Base-by-base conservation (phyloP, 2,113 vertebrate species). In the Chlorodrepanis virens region DNA sequence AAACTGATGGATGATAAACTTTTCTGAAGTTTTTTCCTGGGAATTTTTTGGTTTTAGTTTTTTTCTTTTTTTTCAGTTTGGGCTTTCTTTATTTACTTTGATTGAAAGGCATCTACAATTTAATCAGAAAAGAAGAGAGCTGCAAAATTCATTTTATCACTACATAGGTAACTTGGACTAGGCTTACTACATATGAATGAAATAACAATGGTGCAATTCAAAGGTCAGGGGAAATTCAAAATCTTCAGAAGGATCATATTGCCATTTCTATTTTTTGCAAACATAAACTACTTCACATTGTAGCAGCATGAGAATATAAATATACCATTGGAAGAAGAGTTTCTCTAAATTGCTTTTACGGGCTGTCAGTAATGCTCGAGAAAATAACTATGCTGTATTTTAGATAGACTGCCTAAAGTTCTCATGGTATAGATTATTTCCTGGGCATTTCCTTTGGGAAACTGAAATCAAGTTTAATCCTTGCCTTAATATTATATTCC, bases 11-110 rank as follows among this genome's bases (percentile, higher is more conserved):
- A 37, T 64, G 10, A 44, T 20, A 64, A 81, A 59, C 2, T 60
- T 52, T 40, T 31, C 27, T 60, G 9, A 45, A 54, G 4, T 7
- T 40, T 56, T 54, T 23, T 31, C 6, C 6, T 4, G 49, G 25
- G 29, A 12, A 11, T 22, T 45, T 35, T 22, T 63, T 23, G 5
- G 0, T 40, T n/a, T 40, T 13, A 4, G 1, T 16, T 9, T 12
- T 12, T 29, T 27, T 54, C 14, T 2, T 22, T 65, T 39, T 44
- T 3, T 19, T 31, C 22, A 22, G 33, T 27, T 54, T 11, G 10
- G 52, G 39, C 13, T 61, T 47, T 3, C 52, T 81, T 81, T 57
- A 65, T 54, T 83, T 45, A 53, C 13, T 17, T 70, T 71, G 17
- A 61, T 63, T 75, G 71, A 64, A 90, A 90, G 8, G 19, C 39